These are phyloP conservation scores for Cecropterus lyciades DNA, from an alignment of 1,140 invertebrate genomes.

Conservation along the genomic window DNA sequence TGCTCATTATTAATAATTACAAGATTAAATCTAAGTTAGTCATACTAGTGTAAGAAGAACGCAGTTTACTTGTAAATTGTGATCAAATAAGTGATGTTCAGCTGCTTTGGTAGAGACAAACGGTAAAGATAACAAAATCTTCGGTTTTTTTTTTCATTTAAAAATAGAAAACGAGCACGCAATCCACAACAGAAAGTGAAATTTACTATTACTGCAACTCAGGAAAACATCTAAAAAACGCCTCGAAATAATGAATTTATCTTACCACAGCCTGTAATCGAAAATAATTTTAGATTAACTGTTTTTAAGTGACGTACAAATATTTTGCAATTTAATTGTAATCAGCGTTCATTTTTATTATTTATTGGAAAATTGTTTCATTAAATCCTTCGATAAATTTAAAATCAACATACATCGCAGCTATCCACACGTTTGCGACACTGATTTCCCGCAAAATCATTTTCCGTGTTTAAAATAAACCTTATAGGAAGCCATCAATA, in stretches of 20 bases:
- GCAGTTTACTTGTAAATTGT: background rate
- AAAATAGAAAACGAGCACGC: no score
- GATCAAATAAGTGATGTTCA: constrained; percentile 1
- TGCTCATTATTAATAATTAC: constrained; percentile 16
- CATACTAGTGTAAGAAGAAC: constrained; percentile 5
- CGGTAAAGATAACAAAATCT: background rate
- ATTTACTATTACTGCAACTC: no score
- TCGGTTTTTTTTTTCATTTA: background rate
- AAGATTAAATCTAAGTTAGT: constrained; percentile 10
- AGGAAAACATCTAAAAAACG: no score
- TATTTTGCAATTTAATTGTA: no score
- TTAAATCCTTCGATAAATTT: no score
- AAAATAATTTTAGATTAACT: no score
- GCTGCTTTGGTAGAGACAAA: constrained; percentile 8
- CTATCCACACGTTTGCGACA: background rate
- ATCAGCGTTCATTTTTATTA: no score
- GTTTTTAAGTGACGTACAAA: no score
- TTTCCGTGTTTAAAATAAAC: constrained; percentile 27
- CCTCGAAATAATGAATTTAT: no score
- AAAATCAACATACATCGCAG: background rate
- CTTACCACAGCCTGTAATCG: no score
- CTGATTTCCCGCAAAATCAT: background rate
- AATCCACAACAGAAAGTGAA: no score
- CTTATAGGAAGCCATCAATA: constrained; percentile 35
- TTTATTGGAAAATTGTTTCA: background rate